These are phyloP conservation scores for Pipra filicauda DNA, from an alignment of 2,113 vertebrate species.

Conservation along the genomic window DNA sequence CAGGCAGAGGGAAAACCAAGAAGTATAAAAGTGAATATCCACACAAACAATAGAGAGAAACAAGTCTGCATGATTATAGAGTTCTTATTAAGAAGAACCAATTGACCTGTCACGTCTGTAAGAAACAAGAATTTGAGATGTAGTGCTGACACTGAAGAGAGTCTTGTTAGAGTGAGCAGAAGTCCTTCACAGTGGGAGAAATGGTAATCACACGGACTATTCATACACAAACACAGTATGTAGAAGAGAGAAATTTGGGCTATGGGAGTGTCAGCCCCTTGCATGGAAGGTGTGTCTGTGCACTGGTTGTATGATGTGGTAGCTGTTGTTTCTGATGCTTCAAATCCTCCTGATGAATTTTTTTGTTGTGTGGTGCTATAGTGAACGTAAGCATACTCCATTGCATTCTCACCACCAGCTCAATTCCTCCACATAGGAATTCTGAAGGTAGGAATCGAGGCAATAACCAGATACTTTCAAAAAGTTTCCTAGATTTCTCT, in stretches of 20 bases:
- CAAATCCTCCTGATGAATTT: not conserved
- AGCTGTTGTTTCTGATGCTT: not conserved
- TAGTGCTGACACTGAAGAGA: not conserved
- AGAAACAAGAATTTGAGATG: not conserved
- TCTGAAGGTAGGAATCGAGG: not conserved
- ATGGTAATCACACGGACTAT: not conserved
- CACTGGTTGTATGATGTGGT: accelerated
- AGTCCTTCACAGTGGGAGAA: not conserved
- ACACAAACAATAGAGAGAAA: not conserved
- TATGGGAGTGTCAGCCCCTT: not conserved
- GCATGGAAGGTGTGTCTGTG: not conserved
- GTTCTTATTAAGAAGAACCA: not conserved
- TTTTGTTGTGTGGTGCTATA: not conserved
- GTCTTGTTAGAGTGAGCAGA: not conserved
- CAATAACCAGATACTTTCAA: not conserved
- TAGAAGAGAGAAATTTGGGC: not conserved
- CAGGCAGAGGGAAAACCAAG: not conserved
- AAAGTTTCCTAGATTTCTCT: not conserved
- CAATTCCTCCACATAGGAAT: not conserved
- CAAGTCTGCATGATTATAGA: not conserved
- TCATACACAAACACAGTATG: not conserved
- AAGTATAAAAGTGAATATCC: not conserved
- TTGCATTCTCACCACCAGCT: not conserved
- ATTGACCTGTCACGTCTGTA: not conserved
- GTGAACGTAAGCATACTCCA: accelerated